Conservation (phyloP, 2,888 invertebrate genomes). For the Magallana nippona region DNA sequence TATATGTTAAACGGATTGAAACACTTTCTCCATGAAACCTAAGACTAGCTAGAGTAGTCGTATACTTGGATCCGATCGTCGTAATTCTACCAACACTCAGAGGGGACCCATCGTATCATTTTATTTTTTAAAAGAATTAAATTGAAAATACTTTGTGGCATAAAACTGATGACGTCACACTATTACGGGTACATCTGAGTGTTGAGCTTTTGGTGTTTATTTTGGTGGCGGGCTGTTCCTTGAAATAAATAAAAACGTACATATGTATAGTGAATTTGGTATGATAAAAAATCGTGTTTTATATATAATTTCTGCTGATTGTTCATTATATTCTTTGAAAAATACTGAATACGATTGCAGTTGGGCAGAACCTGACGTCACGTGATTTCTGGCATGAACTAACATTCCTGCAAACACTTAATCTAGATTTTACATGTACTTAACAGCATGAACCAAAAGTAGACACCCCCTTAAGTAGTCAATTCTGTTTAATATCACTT, state of each 20-base stretch:
- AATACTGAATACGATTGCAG: constrained; percentile 22
- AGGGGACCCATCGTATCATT: not conserved
- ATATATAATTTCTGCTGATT: too few species aligned
- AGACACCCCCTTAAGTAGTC: too few species aligned
- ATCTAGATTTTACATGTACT: not conserved
- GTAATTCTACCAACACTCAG: constrained; percentile 4
- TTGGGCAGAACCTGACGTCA: constrained; percentile 26
- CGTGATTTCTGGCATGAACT: constrained; percentile 29
- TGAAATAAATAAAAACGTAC: too few species aligned
- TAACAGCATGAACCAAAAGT: not conserved
- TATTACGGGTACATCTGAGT: not conserved
- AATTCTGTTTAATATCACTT: too few species aligned
- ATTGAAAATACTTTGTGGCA: not conserved
- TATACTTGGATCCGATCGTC: constrained; percentile 24
- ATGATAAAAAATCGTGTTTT: too few species aligned
- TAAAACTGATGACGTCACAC: not conserved
- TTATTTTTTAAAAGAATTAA: not conserved
- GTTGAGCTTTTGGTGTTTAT: not conserved
- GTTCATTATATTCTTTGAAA: too few species aligned
- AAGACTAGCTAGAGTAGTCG: too few species aligned
- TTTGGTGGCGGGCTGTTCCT: not conserved
- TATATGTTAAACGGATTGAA: not conserved
- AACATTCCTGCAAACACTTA: not conserved
- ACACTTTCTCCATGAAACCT: not conserved
- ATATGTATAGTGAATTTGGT: too few species aligned